Conservation (phyloP, 2,797 vertebrate species). For the Phoeniculus purpureus region DNA sequence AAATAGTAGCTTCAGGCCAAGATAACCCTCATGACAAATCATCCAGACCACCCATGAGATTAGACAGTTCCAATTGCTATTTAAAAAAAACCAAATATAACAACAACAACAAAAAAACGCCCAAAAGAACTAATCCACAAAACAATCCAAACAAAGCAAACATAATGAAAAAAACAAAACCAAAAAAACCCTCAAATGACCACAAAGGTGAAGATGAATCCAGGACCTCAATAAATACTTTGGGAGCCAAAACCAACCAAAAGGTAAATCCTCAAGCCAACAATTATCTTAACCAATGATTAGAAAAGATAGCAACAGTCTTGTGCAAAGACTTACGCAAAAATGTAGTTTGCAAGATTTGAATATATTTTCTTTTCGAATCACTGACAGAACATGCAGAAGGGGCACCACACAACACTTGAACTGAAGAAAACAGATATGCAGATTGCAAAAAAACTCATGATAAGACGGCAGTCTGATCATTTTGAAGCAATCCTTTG, state of each 20-base stretch:
- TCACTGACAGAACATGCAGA: background rate
- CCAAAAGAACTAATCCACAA: no score
- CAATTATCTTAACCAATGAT: background rate
- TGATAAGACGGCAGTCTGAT: background rate
- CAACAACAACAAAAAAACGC: no score
- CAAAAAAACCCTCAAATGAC: background rate
- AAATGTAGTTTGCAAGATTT: background rate
- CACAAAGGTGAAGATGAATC: background rate
- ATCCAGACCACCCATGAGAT: background rate
- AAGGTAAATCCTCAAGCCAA: background rate
- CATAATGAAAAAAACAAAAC: background rate
- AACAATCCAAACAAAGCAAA: background rate
- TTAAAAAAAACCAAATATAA: background rate
- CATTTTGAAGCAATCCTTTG: background rate
- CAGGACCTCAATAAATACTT: background rate
- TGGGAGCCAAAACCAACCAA: background rate
- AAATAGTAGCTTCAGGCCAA: background rate
- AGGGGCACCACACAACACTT: background rate
- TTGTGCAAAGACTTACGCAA: background rate
- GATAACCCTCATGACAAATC: background rate
- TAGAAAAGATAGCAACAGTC: background rate
- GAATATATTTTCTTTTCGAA: background rate
- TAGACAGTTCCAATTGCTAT: background rate
- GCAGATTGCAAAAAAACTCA: background rate
- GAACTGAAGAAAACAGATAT: background rate